Evolutionary conservation across 1,140 invertebrate genomes (phyloP), one percentile per base, ranked within the genome.

Genomic region (Orius insidiosus): DNA sequence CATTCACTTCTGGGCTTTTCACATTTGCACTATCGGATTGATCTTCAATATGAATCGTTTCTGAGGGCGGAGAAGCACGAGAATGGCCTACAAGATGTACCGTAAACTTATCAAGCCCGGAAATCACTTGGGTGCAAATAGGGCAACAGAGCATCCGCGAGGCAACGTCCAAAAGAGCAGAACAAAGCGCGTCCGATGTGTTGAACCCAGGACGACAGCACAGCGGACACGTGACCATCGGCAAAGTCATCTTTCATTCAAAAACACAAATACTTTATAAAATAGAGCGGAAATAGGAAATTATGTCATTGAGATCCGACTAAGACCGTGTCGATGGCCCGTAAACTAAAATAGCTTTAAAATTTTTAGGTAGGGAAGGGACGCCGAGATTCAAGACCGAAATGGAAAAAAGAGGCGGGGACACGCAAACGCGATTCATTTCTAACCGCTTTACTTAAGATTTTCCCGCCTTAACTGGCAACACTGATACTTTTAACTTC

Each of bases 61-160:
- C 24, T 24, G 24, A 7, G 3, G 24, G 24, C 7, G 3, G 24
- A 24, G 24, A 7, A 24, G 7, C 24, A 4, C 24, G 3, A n/a
- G n/a, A n/a, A 58, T 85, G 81, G 18, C 72, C 73, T 54, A 85
- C 83, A 49, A 86, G 61, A 62, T 86, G 82, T 55, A 85, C 83
- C 1, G 81, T 85, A n/a, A 85, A 64, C 63, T 86, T 85, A 61
- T 85, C 82, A 44, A 86, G 69, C 2, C 82, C 81, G 43, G 71
- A 60, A 5, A 85, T 63, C 46, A 75, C 61, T 55, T 85, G 80
- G 50, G 74, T 71, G 58, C 82, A 86, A 16, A 85, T 68, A 9
- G 81, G 81, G 62, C 82, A 86, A 30, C 67, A 58, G 42, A 85
- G 60, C 40, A 74, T 76, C 48, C 78, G 70, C 24, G 78, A 82